Evolutionary conservation across 1,140 invertebrate genomes (phyloP).

Genomic region (honey bee (Apis mellifera)): DNA sequence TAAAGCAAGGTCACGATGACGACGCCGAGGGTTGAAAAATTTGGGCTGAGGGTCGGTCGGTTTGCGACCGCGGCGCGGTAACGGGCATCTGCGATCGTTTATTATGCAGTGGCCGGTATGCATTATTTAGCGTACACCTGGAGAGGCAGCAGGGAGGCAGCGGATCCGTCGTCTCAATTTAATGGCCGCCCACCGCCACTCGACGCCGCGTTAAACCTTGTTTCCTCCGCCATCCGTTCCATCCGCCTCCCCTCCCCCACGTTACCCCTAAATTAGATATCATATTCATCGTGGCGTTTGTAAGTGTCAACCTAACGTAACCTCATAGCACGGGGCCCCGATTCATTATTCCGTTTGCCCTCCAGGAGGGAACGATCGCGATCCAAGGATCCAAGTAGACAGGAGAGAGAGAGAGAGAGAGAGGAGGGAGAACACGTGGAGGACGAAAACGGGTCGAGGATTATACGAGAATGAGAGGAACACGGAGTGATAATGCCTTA

Average conservation of each 20-base stretch:
- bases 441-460: conserved; percentile 25
- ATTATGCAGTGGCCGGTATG: conserved; percentile 60
- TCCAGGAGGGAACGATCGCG: conserved; percentile 26
- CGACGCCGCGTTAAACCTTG: conserved; percentile 36
- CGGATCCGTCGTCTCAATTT: conserved; percentile 46
- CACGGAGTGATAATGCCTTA: conserved; percentile 19
- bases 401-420: too few species aligned
- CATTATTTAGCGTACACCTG: conserved; percentile 62
- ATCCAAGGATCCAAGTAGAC: not conserved
- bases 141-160: conserved; percentile 40
- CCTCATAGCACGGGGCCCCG: conserved; percentile 32
- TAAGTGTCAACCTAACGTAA: conserved; percentile 23
- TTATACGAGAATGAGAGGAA: conserved; percentile 18
- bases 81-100: conserved; percentile 60
- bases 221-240: conserved; percentile 6
- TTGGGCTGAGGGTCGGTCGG: conserved; percentile 59
- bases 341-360: conserved; percentile 42
- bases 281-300: conserved; percentile 42
- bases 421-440: not conserved
- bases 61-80: conserved; percentile 48
- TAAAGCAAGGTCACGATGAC: too few species aligned
- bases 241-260: not conserved
- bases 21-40: conserved; percentile 53
- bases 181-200: conserved; percentile 42
- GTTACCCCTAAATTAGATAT: conserved; percentile 52